phyloP scores from a whole-genome alignment of 2,888 invertebrate genomes.

The Idaea aversata region DNA sequence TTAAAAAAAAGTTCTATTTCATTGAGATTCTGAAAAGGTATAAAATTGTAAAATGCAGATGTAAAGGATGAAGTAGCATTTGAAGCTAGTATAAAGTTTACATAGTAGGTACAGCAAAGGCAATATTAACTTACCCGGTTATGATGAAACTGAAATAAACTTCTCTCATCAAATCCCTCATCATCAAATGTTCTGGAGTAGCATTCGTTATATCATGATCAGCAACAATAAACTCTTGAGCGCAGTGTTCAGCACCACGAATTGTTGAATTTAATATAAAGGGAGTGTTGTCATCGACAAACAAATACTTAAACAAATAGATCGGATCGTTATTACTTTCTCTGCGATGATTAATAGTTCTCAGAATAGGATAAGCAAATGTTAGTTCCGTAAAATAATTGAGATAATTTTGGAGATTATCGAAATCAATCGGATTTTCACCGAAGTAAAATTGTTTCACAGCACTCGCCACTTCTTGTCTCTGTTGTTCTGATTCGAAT shows the following conservation, averaged over 20 bases:
- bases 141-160: too few relatives aligned
- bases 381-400: slow-evolving; percentile 48
- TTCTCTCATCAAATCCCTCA: too few relatives aligned
- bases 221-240: slow-evolving; percentile 21
- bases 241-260: slow-evolving; percentile 38
- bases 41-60: too few relatives aligned
- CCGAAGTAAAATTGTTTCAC: slow-evolving; percentile 41
- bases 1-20: too few relatives aligned
- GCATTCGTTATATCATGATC: too few relatives aligned
- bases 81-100: too few relatives aligned
- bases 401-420: slow-evolving; percentile 20
- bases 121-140: too few relatives aligned
- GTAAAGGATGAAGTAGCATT: too few relatives aligned
- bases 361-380: slow-evolving; percentile 30
- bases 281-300: slow-evolving; percentile 31
- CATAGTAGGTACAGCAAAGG: too few relatives aligned
- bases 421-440: slow-evolving; percentile 18
- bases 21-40: too few relatives aligned
- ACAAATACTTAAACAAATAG: slow-evolving; percentile 47
- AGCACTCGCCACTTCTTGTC: slow-evolving; percentile 19
- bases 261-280: slow-evolving; percentile 31
- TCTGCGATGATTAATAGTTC: slow-evolving; percentile 27
- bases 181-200: too few relatives aligned
- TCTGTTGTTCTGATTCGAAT: slow-evolving; percentile 24
- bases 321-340: slow-evolving; percentile 36